Percentiles rank a stretch among this genome's conserved stretches.
Conservation (phyloP, 2,888 invertebrate species). For the Drosophila flavopinicola region DNA sequence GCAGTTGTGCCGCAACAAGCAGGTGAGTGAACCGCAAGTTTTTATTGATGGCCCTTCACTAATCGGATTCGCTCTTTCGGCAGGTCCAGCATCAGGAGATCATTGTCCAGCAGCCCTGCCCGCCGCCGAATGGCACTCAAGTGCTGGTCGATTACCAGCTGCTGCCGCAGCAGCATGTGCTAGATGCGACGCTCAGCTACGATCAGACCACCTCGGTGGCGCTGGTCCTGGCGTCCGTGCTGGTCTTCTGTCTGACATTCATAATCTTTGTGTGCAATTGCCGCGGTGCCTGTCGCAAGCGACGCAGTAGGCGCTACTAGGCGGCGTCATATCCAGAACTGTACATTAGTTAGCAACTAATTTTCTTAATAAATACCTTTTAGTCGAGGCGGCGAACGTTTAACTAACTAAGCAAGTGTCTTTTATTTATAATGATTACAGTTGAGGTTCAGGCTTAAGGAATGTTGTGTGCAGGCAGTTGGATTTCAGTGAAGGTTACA, state of each 20-base stretch:
- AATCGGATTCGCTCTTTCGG: neutral
- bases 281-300: constrained; percentile 80
- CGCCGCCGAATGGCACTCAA: constrained; percentile 91
- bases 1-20: constrained; percentile 89
- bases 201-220: constrained; percentile 87
- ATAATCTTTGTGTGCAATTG: constrained; percentile 87
- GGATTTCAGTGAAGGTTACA: neutral
- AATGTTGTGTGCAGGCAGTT: constrained; percentile 35
- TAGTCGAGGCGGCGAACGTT: constrained; percentile 65
- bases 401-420: constrained; percentile 63
- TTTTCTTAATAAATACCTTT: constrained; percentile 67
- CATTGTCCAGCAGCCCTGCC: constrained; percentile 93
- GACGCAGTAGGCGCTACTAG: constrained; percentile 62
- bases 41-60: neutral
- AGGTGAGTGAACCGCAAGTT: constrained; percentile 84
- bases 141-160: constrained; percentile 86
- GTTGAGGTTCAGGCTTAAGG: neutral
- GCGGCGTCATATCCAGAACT: constrained; percentile 36
- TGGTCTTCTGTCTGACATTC: constrained; percentile 87
- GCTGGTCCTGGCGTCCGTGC: constrained; percentile 87
- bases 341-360: constrained; percentile 74
- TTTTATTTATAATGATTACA: constrained; percentile 33
- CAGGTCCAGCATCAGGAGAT: constrained; percentile 94
- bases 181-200: constrained; percentile 85
- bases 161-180: constrained; percentile 85